Base-by-base conservation (phyloP, 23 tunicate genomes). In the Clavelina lepadiformis region DNA sequence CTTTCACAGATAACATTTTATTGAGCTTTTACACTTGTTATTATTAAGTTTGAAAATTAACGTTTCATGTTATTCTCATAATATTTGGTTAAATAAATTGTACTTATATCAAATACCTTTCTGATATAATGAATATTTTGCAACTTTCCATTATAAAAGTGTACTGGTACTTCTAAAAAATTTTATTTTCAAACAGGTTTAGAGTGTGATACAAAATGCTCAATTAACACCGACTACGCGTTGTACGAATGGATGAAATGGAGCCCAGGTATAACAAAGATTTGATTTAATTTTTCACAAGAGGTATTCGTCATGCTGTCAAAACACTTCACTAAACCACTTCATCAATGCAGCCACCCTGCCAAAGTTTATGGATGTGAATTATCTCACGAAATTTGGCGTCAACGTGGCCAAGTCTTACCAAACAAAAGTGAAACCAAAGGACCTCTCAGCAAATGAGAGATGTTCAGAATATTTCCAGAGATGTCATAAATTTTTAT, bases 201-300 rank as follows among this genome's bases (percentile, higher is more conserved):
- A 75, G 89, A 70, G 34, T n/a, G 72, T 38, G 76, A 88, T 13
- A 62, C 53, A 31, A 69, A 72, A 38, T 31, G 46, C 0, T 50
- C 59, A 18, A 68, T 89, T 31, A 61, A 69, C 22, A 44, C 81
- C 23, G 97, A 89, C 29, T 69, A 81, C 2, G 76, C 76, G 23
- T 46, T 89, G 6, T 89, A 85, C 58, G 97, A 89, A 44, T 89
- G 97, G 97, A 89, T 89, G 97, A 88, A 73, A 46, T 88, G 96
- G 96, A 76, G 97, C 54, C 82, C 71, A 65, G 96, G 96, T 80
- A 28, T 1, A 56, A n/a, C n/a, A n/a, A 65, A 63, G 2, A 7
- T 28, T 19, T 44, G 49, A n/a, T n/a, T n/a, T n/a, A n/a, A n/a
- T 54, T 54, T 54, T 11, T 54, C 21, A 41, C 49, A 15, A 41